A percentile compares a stretch with the other conserved stretches of the same genome.
phyloP scores from a whole-genome alignment of 2,797 vertebrate species.

The Margarornis squamiger region DNA sequence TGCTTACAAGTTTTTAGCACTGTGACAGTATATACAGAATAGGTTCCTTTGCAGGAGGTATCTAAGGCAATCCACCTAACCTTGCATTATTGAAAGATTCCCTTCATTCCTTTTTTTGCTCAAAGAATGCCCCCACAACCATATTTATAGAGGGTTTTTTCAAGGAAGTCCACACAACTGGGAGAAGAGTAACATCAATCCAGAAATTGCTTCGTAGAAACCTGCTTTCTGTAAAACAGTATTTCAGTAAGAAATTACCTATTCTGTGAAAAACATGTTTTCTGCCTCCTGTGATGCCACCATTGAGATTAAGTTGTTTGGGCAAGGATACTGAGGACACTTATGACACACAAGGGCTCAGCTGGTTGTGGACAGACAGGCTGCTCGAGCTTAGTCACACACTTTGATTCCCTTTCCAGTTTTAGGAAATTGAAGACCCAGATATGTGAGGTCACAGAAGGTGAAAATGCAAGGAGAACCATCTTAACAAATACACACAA shows the following conservation, averaged over 20 bases:
- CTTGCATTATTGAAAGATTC: neutral
- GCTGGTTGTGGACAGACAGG: neutral
- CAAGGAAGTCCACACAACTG: neutral
- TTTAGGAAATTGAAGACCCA: neutral
- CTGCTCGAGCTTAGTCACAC: neutral
- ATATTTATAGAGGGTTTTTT: neutral
- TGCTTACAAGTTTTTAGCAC: neutral
- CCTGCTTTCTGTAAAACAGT: neutral
- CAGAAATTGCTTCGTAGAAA: neutral
- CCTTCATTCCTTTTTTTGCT: neutral
- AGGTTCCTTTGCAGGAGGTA: neutral
- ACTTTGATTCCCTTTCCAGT: neutral
- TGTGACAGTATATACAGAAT: neutral
- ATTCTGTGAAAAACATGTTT: neutral
- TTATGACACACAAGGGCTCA: neutral
- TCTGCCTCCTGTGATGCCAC: neutral
- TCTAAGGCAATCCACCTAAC: neutral
- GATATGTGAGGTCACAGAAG: neutral
- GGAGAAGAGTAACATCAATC: neutral
- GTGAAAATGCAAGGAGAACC: neutral
- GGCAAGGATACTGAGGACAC: neutral
- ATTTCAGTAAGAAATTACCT: neutral
- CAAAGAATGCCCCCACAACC: neutral
- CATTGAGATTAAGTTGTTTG: neutral
- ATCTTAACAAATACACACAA: neutral